A percentile compares a stretch with the other conserved stretches of the same genome.
Evolutionary conservation across 2,113 vertebrate species (phyloP).

Genomic region (Apus apus): DNA sequence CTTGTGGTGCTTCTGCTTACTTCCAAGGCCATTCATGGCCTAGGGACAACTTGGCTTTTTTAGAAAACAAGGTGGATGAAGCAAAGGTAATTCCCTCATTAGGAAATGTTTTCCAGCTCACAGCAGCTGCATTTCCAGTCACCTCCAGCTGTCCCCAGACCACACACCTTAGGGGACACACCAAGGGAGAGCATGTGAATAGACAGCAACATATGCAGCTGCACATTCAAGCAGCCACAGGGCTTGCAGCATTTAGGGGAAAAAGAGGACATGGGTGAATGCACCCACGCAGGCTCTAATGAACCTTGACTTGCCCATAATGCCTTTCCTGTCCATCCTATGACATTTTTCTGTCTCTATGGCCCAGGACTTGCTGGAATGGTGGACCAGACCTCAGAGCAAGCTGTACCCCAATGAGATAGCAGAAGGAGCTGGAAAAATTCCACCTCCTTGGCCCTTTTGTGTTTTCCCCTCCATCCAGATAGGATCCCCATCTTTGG

Average conservation of each 20-base stretch:
- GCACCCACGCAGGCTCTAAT: not conserved
- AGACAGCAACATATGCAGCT: not conserved
- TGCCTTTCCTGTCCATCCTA: not conserved
- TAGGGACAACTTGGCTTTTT: not conserved
- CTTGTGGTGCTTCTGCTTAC: not conserved
- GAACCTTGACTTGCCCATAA: not conserved
- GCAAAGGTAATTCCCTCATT: not conserved
- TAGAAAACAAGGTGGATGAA: not conserved
- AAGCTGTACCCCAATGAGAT: accelerated
- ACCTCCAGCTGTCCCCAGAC: not conserved
- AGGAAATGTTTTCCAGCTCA: not conserved
- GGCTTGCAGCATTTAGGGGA: not conserved
- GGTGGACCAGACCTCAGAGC: not conserved
- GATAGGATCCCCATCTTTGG: not conserved
- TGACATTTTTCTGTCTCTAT: not conserved
- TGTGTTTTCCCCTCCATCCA: accelerated
- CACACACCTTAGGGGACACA: not conserved
- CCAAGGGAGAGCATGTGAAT: not conserved
- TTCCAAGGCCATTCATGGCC: not conserved
- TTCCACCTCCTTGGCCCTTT: not conserved
- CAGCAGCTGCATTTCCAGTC: not conserved
- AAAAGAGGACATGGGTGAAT: not conserved
- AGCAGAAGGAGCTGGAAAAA: not conserved
- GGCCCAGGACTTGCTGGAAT: not conserved
- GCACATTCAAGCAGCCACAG: accelerated